Evolutionary conservation across 2,888 invertebrate species (phyloP), one percentile per base, ranked within the genome.

Genomic region (Empis stercorea): DNA sequence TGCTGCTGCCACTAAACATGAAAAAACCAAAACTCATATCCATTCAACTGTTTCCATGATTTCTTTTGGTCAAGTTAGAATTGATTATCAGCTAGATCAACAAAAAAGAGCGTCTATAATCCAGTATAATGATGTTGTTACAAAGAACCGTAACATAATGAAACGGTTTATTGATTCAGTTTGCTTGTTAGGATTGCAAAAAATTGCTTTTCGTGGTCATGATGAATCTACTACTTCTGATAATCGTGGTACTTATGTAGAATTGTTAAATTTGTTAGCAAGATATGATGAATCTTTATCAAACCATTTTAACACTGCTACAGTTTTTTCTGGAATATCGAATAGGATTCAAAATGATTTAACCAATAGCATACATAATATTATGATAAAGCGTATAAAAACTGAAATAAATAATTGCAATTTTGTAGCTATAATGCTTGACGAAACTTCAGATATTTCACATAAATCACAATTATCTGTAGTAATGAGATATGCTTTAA

Each of bases 381-480:
- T 37, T 37, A 37, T 37, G n/a, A 14, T 37, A 10, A n/a, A 11
- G 6, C 51, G 57, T 49, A 56, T 62, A 37, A 40, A 36, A 11
- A 46, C 45, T 27, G 56, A 61, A 54, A 58, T 63, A 30, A 38
- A 46, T 11, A 37, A 47, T 15, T 45, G 50, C 9, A 42, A 52
- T 30, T 59, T 46, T 48, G 16, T 60, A 30, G 55, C 59, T 16
- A 49, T 63, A 9, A 54, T 59, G 50, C 54, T 52, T 16, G 61
- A 48, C 17, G 41, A 48, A 47, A 41, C 36, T 13, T 38, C 27
- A 44, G 40, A 47, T 30, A 39, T 44, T 7, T 30, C 44, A 17
- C 20, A 23, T 34, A 39, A 48, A 9, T 20, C 30, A 13, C 40
- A 44, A 44, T 16, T 48, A 4, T 48, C 44, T 15, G 30, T 32